Evolutionary conservation across 2,888 invertebrate genomes (phyloP).

Genomic region (Pyrochroa serraticornis): DNA sequence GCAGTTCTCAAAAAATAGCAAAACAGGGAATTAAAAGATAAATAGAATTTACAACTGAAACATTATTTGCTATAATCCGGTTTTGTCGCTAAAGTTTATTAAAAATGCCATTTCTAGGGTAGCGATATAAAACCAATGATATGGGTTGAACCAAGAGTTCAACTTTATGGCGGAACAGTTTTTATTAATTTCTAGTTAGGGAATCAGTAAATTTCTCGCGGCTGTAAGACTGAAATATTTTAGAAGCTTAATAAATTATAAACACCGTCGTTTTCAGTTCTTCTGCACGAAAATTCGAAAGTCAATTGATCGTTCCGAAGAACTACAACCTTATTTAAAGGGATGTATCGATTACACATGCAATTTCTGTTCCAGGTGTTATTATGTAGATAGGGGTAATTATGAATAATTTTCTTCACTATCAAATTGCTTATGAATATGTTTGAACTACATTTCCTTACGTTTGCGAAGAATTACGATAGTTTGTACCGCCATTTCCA

Average conservation of each 20-base stretch:
- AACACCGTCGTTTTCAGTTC: slow-evolving; percentile 27
- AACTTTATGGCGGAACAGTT: slow-evolving; percentile 1
- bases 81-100: no score
- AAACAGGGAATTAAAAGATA: not conserved
- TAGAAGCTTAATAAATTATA: slow-evolving; percentile 34
- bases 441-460: slow-evolving; percentile 13
- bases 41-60: not conserved
- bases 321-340: slow-evolving; percentile 22
- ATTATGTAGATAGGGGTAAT: slow-evolving; percentile 23
- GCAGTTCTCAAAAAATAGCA: not conserved
- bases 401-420: slow-evolving; percentile 24
- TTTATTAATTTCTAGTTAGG: slow-evolving; percentile 20
- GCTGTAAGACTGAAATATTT: slow-evolving; percentile 27
- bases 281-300: slow-evolving; percentile 24
- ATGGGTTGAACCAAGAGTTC: no score
- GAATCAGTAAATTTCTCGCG: slow-evolving; percentile 24
- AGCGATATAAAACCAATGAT: no score
- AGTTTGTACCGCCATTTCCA: slow-evolving; percentile 19
- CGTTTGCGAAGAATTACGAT: slow-evolving; percentile 24
- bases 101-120: no score
- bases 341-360: slow-evolving; percentile 19
- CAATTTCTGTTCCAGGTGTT: slow-evolving; percentile 16
- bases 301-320: slow-evolving; percentile 17
- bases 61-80: no score
- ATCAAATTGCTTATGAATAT: slow-evolving; percentile 21